Conservation (phyloP, 2,888 invertebrate genomes). For the Axea sp. region DNA sequence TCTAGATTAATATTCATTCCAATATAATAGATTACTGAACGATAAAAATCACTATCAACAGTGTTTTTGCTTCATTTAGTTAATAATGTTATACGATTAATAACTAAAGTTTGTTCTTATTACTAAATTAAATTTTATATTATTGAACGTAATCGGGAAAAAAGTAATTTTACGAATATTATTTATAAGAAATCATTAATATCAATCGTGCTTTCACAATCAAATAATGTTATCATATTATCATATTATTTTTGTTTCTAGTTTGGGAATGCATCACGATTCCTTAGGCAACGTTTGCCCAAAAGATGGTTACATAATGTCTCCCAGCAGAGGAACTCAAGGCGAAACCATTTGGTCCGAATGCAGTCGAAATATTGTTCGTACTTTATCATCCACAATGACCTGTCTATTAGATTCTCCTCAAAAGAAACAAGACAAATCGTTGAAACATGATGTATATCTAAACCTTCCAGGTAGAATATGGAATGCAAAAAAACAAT, state of each 20-base stretch:
- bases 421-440: conserved; percentile 67
- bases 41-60: too few species aligned
- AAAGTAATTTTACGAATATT: too few species aligned
- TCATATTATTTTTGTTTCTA: conserved; percentile 70
- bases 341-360: conserved; percentile 90
- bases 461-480: conserved; percentile 84
- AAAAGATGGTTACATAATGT: conserved; percentile 90
- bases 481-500: conserved; percentile 88
- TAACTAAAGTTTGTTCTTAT: too few species aligned
- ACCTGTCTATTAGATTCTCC: conserved; percentile 83
- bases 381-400: conserved; percentile 75
- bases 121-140: too few species aligned
- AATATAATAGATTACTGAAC: too few species aligned
- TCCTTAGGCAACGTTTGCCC: conserved; percentile 86
- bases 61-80: too few species aligned
- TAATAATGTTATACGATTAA: too few species aligned
- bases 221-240: too few species aligned
- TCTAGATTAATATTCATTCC: too few species aligned
- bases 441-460: conserved; percentile 83
- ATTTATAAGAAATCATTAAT: too few species aligned
- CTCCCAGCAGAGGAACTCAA: conserved; percentile 87
- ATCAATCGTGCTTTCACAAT: too few species aligned
- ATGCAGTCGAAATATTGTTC: conserved; percentile 86
- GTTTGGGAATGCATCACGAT: conserved; percentile 91
- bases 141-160: too few species aligned